Conservation (phyloP, 35 echinoderm and acorn worm genomes). For the Apostichopus californicus region DNA sequence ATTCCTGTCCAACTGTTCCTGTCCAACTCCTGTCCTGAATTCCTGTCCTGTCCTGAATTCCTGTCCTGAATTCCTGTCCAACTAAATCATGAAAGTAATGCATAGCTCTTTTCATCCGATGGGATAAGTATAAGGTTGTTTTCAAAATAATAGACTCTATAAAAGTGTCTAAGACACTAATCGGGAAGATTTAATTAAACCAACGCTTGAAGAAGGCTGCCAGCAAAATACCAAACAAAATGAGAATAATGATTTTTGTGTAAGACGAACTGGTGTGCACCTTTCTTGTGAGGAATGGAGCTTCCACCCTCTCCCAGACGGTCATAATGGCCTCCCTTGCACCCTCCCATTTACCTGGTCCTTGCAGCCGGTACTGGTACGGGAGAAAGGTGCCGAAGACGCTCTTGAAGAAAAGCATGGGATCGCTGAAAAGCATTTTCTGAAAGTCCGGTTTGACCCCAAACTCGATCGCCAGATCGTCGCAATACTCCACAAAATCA, state of each 20-base stretch:
- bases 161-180: no score
- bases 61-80: no score
- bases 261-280: background rate
- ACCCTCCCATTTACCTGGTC: constrained; percentile 89
- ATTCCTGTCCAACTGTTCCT: no score
- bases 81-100: no score
- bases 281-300: constrained; percentile 66
- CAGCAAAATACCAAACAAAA: background rate
- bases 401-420: constrained; percentile 60
- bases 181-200: background rate
- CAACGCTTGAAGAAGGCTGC: background rate
- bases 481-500: constrained; percentile 79
- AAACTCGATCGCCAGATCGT: constrained; percentile 72
- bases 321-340: constrained; percentile 75
- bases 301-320: constrained; percentile 61
- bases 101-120: no score
- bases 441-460: constrained; percentile 80
- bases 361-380: constrained; percentile 87
- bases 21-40: no score
- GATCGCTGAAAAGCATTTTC: constrained; percentile 66
- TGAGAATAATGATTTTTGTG: background rate
- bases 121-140: no score
- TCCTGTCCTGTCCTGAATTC: no score
- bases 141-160: no score
- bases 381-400: constrained; percentile 75